Conservation (phyloP, 2,888 invertebrate species). For the Folsomia manolachei region DNA sequence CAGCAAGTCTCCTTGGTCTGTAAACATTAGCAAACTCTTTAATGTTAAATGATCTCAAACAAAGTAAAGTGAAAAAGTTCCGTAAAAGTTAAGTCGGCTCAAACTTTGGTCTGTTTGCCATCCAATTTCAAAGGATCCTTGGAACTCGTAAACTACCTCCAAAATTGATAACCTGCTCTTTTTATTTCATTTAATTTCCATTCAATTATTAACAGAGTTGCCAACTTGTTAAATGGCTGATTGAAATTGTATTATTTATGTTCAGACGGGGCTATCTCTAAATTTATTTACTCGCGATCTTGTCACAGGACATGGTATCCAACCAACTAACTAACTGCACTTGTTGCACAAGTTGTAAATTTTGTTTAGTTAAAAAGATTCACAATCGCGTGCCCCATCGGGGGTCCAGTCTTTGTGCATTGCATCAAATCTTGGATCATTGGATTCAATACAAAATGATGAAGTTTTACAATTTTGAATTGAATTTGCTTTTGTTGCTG, state of each 20-base stretch:
- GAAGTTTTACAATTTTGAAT: not conserved
- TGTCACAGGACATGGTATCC: too few species aligned
- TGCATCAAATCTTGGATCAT: not conserved
- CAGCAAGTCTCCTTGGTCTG: not conserved
- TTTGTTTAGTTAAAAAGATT: not conserved
- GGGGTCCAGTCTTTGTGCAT: too few species aligned
- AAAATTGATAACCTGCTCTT: not conserved
- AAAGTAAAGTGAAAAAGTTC: too few species aligned
- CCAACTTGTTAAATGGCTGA: slow-evolving; percentile 5
- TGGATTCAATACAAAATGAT: too few species aligned
- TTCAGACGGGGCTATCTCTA: not conserved
- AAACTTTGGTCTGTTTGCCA: too few species aligned
- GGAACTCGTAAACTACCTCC: too few species aligned
- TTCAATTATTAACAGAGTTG: not conserved
- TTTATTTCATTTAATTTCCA: not conserved
- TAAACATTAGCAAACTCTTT: not conserved
- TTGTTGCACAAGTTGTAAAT: not conserved
- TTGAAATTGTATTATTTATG: slow-evolving; percentile 1
- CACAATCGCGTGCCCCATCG: slow-evolving; percentile 2
- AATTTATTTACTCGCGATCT: not conserved
- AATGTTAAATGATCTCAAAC: not conserved
- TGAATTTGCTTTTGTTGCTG: not conserved
- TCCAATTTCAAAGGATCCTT: not conserved
- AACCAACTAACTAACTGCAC: not conserved
- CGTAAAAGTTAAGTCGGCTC: too few species aligned